These are phyloP conservation scores for Nomada hirtipes DNA, from an alignment of 2,888 invertebrate genomes.

Conservation along the genomic window DNA sequence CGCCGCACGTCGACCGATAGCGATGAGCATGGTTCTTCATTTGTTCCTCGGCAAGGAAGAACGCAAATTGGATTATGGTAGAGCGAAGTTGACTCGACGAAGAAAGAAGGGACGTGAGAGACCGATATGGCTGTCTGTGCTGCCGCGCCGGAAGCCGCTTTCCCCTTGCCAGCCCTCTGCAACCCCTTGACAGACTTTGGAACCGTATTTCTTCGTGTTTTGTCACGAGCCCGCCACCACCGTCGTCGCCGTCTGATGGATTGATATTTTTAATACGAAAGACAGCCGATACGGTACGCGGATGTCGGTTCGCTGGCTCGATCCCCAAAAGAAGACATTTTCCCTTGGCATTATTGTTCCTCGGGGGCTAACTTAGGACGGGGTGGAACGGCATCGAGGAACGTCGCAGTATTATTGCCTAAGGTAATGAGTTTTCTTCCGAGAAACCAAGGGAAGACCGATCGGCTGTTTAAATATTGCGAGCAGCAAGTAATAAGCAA, in stretches of 20 bases:
- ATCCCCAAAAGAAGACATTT: slow-evolving; percentile 56
- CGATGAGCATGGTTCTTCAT: slow-evolving; percentile 75
- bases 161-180: slow-evolving; percentile 32
- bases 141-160: slow-evolving; percentile 65
- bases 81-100: slow-evolving; percentile 55
- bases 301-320: slow-evolving; percentile 12
- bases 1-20: slow-evolving; percentile 80
- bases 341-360: slow-evolving; percentile 67
- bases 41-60: slow-evolving; percentile 69
- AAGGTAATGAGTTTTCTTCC: slow-evolving; percentile 71
- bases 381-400: slow-evolving; percentile 27
- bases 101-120: slow-evolving; percentile 53
- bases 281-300: slow-evolving; percentile 75
- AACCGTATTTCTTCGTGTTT: slow-evolving; percentile 56
- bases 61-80: slow-evolving; percentile 83
- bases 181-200: slow-evolving; percentile 46
- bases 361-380: slow-evolving; percentile 42
- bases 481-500: slow-evolving; percentile 64
- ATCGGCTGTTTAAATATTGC: slow-evolving; percentile 70
- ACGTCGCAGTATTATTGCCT: slow-evolving; percentile 66
- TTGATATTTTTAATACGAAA: slow-evolving; percentile 80
- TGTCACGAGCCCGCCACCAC: slow-evolving; percentile 44
- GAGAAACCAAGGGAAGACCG: slow-evolving; percentile 58
- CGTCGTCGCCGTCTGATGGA: slow-evolving; percentile 75
- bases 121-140: slow-evolving; percentile 61